Evolutionary conservation across 2,797 vertebrate species (phyloP).

Genomic region (Etheostoma perlongum): DNA sequence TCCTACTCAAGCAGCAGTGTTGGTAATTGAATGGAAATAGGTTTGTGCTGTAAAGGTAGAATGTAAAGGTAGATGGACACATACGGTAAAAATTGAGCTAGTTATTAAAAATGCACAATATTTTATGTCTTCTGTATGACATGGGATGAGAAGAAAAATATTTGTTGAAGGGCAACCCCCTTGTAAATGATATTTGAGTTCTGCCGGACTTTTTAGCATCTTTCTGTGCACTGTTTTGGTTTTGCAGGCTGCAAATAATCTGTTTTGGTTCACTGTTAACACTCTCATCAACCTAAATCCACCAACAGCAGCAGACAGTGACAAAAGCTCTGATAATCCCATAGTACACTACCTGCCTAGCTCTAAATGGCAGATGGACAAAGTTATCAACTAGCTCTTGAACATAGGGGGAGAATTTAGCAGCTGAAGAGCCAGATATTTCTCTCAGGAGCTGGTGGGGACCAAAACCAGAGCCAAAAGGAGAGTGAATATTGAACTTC

Average conservation of each 20-base stretch:
- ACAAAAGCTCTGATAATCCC: no score
- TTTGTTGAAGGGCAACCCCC: no score
- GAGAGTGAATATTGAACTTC: neutral
- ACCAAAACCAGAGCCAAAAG: neutral
- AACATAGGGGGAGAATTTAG: neutral
- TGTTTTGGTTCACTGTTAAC: neutral
- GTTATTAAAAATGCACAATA: neutral
- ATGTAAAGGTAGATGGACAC: neutral
- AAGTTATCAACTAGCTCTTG: no score
- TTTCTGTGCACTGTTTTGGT: neutral
- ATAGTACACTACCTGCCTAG: no score
- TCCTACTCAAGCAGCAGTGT: neutral
- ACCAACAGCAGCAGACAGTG: no score
- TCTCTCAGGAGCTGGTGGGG: no score
- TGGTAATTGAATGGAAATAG: neutral
- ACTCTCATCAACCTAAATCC: neutral
- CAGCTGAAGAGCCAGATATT: neutral
- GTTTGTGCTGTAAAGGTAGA: neutral
- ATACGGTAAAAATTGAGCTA: neutral
- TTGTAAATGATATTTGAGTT: neutral
- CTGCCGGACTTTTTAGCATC: neutral
- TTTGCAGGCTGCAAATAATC: neutral
- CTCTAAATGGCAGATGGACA: no score
- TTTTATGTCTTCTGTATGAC: neutral
- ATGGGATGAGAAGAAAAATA: neutral